Conservation (phyloP, 1,140 invertebrate genomes). For the Adoxophyes honmai region DNA sequence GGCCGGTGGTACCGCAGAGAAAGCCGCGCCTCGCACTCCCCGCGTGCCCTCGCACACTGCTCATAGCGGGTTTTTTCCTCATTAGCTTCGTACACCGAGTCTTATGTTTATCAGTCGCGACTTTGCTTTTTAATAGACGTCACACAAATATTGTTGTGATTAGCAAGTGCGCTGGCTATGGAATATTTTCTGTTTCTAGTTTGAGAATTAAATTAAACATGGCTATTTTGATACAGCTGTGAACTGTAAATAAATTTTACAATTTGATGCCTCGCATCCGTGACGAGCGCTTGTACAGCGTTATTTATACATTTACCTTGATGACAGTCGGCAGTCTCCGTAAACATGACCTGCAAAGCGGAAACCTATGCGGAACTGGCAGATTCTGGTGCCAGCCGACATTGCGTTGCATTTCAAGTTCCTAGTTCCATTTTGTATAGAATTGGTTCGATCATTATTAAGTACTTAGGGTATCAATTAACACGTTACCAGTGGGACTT, state of each 20-base stretch:
- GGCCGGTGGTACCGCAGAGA: slow-evolving; percentile 57
- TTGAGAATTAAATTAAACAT: background rate
- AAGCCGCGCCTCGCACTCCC: slow-evolving; percentile 66
- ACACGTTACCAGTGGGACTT: slow-evolving; percentile 37
- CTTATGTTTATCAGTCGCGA: slow-evolving; percentile 59
- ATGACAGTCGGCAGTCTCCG: background rate
- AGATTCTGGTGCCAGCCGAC: background rate
- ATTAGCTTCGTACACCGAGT: slow-evolving; percentile 59
- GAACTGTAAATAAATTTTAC: slow-evolving; percentile 17
- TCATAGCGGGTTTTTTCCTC: slow-evolving; percentile 73
- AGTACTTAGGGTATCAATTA: slow-evolving; percentile 29
- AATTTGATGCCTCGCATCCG: background rate
- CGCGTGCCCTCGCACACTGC: slow-evolving; percentile 44
- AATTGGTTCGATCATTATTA: background rate
- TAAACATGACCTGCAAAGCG: background rate
- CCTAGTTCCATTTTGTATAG: slow-evolving; percentile 8
- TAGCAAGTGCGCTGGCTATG: slow-evolving; percentile 6
- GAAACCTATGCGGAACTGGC: slow-evolving; percentile 7
- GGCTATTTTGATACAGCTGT: background rate
- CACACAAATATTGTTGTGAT: slow-evolving; percentile 16
- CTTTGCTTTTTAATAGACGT: slow-evolving; percentile 36
- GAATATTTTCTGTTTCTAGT: background rate
- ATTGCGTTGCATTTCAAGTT: background rate
- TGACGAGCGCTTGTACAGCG: background rate
- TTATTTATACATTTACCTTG: background rate